phyloP scores from a whole-genome alignment of 2,888 invertebrate genomes.

The Idaea dimidiata region DNA sequence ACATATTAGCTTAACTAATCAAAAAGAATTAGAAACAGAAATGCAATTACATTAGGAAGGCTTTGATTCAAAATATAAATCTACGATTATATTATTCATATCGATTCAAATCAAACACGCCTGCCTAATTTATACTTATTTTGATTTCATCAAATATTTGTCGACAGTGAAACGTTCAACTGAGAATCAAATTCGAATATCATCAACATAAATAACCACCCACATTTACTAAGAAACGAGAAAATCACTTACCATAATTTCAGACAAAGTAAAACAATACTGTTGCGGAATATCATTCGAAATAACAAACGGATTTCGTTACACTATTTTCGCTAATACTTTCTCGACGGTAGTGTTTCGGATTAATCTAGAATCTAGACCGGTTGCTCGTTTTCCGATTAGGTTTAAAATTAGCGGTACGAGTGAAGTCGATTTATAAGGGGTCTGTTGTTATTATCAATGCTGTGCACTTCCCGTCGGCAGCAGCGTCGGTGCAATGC shows the following conservation, averaged over 20 bases:
- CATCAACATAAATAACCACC: conserved; percentile 36
- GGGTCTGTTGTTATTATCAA: conserved; percentile 46
- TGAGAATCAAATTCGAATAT: conserved; percentile 20
- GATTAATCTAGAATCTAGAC: conserved; percentile 44
- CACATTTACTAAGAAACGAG: conserved; percentile 35
- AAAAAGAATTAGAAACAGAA: not conserved
- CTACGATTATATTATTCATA: not conserved
- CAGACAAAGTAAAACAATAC: conserved; percentile 45
- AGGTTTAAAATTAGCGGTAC: conserved; percentile 52
- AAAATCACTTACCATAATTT: conserved; percentile 57
- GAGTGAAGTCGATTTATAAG: conserved; percentile 47
- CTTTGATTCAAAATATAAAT: not conserved
- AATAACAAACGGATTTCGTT: conserved; percentile 37
- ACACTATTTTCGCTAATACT: conserved; percentile 40
- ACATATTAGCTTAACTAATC: not conserved
- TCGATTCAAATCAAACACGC: not conserved
- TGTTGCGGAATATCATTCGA: conserved; percentile 55
- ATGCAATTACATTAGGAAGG: not conserved
- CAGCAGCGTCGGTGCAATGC: conserved; percentile 20
- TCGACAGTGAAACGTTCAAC: conserved; percentile 12
- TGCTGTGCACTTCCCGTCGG: conserved; percentile 46
- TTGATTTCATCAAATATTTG: not conserved
- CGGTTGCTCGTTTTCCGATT: conserved; percentile 40
- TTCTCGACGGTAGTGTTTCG: conserved; percentile 36
- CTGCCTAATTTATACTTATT: not conserved